phyloP scores from a whole-genome alignment of 1,140 invertebrate genomes.

The Tribolium castaneum region DNA sequence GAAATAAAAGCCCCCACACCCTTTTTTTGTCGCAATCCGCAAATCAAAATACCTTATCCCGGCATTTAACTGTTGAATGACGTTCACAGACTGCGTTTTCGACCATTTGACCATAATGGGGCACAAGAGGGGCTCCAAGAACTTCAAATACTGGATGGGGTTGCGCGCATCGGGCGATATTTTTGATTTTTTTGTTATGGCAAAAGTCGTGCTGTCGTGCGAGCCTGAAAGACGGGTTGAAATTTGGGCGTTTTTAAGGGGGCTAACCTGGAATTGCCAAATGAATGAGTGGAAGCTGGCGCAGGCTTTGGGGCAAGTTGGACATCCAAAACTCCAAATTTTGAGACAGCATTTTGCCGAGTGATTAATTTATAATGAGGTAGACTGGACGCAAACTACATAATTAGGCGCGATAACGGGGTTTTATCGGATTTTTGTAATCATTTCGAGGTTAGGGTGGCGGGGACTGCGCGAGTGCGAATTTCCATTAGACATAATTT shows the following conservation, averaged over 20 bases:
- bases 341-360: constrained; percentile 38
- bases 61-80: constrained; percentile 76
- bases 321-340: constrained; percentile 80
- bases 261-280: constrained; percentile 78
- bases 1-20: background rate
- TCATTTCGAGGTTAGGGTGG: too few relatives aligned
- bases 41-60: constrained; percentile 73
- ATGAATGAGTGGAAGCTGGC: constrained; percentile 72
- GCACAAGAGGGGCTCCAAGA: constrained; percentile 71
- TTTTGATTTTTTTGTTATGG: constrained; percentile 68
- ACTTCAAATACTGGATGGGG: constrained; percentile 68
- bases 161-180: constrained; percentile 77
- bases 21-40: constrained; percentile 1
- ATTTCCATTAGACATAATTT: too few relatives aligned
- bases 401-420: background rate
- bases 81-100: constrained; percentile 75
- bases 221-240: constrained; percentile 69
- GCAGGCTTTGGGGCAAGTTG: constrained; percentile 69
- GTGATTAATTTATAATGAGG: background rate
- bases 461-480: too few relatives aligned
- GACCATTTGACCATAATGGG: constrained; percentile 79
- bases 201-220: constrained; percentile 84
- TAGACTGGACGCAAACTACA: background rate
- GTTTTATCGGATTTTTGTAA: background rate
- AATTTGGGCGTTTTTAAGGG: constrained; percentile 17